phyloP scores from a whole-genome alignment of 2,113 vertebrate species.

The Myiozetetes cayanensis region DNA sequence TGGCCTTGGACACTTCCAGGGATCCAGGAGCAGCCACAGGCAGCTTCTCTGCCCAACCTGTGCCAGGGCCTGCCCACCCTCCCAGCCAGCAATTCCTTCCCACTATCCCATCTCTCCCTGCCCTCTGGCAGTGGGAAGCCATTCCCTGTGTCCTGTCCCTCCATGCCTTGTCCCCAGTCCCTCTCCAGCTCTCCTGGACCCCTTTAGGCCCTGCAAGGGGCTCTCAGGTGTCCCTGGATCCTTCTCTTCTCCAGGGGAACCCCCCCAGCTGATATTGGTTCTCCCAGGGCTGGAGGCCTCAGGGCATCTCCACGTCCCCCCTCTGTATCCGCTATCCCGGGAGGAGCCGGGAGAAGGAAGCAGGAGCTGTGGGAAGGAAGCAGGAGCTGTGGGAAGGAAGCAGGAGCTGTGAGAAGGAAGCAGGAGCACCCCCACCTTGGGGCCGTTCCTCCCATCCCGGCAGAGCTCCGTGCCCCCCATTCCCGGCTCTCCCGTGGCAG shows the following conservation, averaged over 20 bases:
- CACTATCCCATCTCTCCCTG: accelerated
- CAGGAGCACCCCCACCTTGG: neutral
- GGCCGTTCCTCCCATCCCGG: accelerated
- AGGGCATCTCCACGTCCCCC: neutral
- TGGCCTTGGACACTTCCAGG: neutral
- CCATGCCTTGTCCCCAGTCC: neutral
- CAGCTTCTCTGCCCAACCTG: neutral
- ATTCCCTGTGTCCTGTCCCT: neutral
- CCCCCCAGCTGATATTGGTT: neutral
- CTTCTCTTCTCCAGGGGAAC: accelerated
- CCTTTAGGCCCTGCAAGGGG: accelerated
- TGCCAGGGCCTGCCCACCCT: neutral
- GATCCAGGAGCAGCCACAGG: neutral
- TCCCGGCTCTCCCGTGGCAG: neutral
- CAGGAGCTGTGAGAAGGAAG: neutral
- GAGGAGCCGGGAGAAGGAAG: neutral
- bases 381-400: too few relatives aligned
- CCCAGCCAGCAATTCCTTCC: neutral
- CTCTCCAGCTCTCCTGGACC: neutral
- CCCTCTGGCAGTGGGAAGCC: neutral
- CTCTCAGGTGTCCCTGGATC: neutral
- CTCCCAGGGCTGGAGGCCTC: neutral
- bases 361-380: neutral
- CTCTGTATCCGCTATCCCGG: accelerated
- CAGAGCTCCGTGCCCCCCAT: neutral